Base-by-base conservation (phyloP, 2,797 vertebrate genomes). In the Notolabrus celidotus region DNA sequence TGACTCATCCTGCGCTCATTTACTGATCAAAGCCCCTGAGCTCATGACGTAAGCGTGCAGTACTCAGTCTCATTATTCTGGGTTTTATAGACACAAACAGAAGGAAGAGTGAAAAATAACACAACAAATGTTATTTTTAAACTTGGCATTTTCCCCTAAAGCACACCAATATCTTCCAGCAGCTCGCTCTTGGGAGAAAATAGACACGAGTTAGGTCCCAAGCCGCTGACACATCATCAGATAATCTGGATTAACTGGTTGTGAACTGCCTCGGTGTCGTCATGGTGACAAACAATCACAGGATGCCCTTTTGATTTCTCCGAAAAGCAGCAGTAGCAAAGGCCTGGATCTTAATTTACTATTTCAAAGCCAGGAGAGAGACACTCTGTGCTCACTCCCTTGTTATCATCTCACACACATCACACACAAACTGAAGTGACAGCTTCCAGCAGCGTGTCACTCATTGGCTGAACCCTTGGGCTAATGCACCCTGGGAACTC, bases 1-100 rank as follows among this genome's bases (percentile, higher is more conserved):
- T 89, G 88, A 91, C 47, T 90, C 87, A 93, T 82, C 81, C 74
- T 66, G 56, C 5, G 22, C 83, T 83, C 70, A 53, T 81, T 80
- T 77, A 80, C 75, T 50, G 67, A 88, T 89, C 84, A 89, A 82
- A 91, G 86, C 79, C 51, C n/a, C 60, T 67, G 31, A 20, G 74
- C 69, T 75, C 43, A 23, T 90, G 89, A 89, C 82, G 82, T 83
- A 63, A 67, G 19, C 34, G 39, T 62, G 57, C n/a, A n/a, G 55
- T 43, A 42, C 61, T 71, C 67, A 34, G 67, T 39, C 77, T 54
- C 46, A 43, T 85, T 89, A 81, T 76, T 45, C 50, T 69, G 71
- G 58, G 55, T 86, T 47, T 85, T 58, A 72, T 57, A 60, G 61
- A 63, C 77, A 74, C 66, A 88, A 80, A 81, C 54, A 78, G 58